These are phyloP conservation scores for Climacteris rufus DNA, from an alignment of 2,113 vertebrate species.

Conservation along the genomic window DNA sequence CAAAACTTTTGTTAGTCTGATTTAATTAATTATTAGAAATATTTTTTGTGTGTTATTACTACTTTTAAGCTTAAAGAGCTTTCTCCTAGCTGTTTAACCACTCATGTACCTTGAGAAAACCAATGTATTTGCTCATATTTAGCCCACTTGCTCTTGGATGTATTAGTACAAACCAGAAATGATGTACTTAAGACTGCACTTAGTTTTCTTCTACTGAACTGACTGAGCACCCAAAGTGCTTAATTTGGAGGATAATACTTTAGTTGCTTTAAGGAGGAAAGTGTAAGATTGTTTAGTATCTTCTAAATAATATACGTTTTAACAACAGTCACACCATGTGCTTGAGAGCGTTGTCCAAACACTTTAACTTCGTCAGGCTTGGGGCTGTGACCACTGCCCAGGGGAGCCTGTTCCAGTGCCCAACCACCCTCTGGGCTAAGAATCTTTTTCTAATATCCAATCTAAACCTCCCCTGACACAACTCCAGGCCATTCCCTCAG, in stretches of 20 bases:
- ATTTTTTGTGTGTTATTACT: background rate
- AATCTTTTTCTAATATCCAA: background rate
- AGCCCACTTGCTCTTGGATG: background rate
- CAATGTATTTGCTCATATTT: background rate
- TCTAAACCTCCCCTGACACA: background rate
- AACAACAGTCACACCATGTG: background rate
- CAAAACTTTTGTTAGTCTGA: background rate
- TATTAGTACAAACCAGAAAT: background rate
- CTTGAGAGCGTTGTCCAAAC: background rate
- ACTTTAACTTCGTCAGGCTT: background rate
- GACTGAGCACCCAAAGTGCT: background rate
- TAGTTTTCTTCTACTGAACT: background rate
- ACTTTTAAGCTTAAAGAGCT: background rate
- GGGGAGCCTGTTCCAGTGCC: background rate
- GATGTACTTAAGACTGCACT: background rate
- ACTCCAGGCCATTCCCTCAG: accelerated
- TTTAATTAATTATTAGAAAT: background rate
- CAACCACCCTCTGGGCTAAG: background rate
- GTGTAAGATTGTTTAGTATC: background rate
- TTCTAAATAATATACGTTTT: background rate
- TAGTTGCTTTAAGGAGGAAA: background rate
- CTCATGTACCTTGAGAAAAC: background rate
- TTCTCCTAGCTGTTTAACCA: background rate
- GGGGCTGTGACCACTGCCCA: background rate
- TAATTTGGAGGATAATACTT: background rate